Conservation (phyloP, 2,888 invertebrate species). For the Ariolimax columbianus region DNA sequence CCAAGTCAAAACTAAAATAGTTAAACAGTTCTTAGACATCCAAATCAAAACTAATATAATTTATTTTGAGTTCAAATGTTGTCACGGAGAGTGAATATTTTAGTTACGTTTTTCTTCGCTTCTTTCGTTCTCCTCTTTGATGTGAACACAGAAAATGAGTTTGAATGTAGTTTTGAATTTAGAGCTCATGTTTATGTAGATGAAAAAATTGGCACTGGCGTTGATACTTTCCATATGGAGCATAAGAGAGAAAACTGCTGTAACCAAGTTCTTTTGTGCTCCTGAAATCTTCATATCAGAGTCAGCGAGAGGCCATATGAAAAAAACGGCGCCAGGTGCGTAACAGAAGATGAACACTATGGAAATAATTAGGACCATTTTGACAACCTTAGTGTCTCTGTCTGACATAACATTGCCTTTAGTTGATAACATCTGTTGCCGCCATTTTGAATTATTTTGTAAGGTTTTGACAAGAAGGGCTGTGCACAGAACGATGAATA, state of each 20-base stretch:
- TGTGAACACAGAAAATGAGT: background rate
- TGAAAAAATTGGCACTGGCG: slow-evolving; percentile 29
- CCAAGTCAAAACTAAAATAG: too few relatives aligned
- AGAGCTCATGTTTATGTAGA: slow-evolving; percentile 36
- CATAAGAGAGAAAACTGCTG: background rate
- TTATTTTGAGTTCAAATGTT: too few relatives aligned
- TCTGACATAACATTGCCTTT: background rate
- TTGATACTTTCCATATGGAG: slow-evolving; percentile 27
- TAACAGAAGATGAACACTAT: slow-evolving; percentile 37
- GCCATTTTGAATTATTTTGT: slow-evolving; percentile 18
- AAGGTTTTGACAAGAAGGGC: background rate
- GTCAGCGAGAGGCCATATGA: slow-evolving; percentile 11
- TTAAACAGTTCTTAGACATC: too few relatives aligned
- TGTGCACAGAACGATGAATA: slow-evolving; percentile 11
- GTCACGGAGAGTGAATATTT: too few relatives aligned
- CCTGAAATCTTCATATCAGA: background rate
- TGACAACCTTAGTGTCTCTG: slow-evolving; percentile 24
- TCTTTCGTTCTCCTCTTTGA: background rate
- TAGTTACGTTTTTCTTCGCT: too few relatives aligned
- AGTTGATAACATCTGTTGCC: background rate
- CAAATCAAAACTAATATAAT: too few relatives aligned
- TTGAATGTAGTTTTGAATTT: slow-evolving; percentile 30
- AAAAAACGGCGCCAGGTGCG: slow-evolving; percentile 12
- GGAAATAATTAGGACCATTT: slow-evolving; percentile 29
- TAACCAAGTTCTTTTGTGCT: background rate